A percentile compares a stretch with the other conserved stretches of the same genome.
Evolutionary conservation across 2,888 invertebrate genomes (phyloP).

Genomic region (Limnephilus lunatus): DNA sequence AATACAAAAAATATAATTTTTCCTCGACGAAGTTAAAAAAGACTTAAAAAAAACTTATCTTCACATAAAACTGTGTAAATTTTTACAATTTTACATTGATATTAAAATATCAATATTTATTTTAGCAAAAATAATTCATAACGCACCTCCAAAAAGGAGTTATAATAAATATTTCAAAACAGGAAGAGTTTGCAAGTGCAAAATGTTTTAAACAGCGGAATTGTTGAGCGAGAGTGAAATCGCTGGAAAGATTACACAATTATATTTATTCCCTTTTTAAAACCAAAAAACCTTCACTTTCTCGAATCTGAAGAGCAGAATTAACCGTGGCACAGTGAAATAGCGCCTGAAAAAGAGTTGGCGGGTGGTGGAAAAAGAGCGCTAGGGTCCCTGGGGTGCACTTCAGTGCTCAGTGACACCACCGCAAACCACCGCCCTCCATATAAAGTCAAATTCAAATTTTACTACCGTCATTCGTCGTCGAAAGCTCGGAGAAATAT

Average conservation of each 20-base stretch:
- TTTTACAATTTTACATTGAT: neutral
- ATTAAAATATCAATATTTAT: neutral
- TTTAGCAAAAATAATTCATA: neutral
- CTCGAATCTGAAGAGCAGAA: constrained; percentile 9
- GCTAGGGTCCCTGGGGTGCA: constrained; percentile 51
- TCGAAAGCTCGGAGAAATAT: constrained; percentile 20
- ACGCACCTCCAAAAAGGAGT: neutral
- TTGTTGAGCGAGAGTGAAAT: neutral
- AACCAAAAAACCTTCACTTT: neutral
- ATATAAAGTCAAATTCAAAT: constrained; percentile 23
- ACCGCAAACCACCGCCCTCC: constrained; percentile 34
- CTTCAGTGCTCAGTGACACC: constrained; percentile 50
- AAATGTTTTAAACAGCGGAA: neutral
- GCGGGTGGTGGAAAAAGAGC: neutral
- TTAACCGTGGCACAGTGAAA: constrained; percentile 56
- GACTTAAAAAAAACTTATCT: too few relatives aligned
- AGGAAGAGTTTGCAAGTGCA: neutral
- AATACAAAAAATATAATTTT: too few relatives aligned
- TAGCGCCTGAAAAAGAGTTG: constrained; percentile 21
- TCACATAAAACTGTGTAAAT: neutral
- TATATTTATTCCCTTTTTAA: neutral
- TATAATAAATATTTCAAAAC: neutral
- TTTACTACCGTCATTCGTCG: constrained; percentile 23
- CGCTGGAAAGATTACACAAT: neutral
- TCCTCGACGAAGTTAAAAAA: too few relatives aligned